Conservation (phyloP, 2,888 invertebrate species). For the Phyto melanocephala region DNA sequence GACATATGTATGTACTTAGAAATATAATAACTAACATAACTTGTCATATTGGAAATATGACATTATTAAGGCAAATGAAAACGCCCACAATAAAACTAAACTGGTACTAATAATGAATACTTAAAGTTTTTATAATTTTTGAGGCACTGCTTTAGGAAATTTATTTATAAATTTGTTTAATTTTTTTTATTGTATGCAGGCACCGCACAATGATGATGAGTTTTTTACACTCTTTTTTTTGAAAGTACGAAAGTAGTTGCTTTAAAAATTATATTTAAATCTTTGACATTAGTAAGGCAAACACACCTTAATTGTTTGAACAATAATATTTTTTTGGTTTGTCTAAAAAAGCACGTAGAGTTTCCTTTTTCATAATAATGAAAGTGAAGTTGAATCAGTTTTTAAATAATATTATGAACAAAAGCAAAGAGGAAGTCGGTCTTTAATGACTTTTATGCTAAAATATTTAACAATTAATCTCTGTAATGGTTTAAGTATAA, state of each 20-base stretch:
- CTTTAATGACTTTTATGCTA: neutral
- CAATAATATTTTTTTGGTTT: neutral
- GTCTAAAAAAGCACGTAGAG: neutral
- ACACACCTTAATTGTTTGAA: constrained; percentile 52
- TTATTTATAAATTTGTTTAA: neutral
- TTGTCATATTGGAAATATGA: constrained; percentile 35
- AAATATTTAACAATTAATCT: constrained; percentile 20
- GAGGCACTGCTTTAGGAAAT: no score
- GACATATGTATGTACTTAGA: neutral
- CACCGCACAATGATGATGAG: neutral
- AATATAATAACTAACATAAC: constrained; percentile 45
- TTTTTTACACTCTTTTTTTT: constrained; percentile 5
- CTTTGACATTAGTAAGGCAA: constrained; percentile 53
- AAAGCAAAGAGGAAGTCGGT: neutral
- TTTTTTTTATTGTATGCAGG: neutral
- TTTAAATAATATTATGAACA: neutral
- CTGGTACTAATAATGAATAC: neutral
- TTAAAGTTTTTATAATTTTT: neutral
- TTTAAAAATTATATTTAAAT: constrained; percentile 50
- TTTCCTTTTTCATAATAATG: constrained; percentile 42
- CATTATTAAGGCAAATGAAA: constrained; percentile 43
- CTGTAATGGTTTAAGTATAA: neutral
- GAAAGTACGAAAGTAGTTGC: constrained; percentile 22
- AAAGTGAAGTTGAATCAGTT: constrained; percentile 38
- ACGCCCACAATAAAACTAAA: constrained; percentile 36